Evolutionary conservation across 2,797 vertebrate genomes (phyloP), one percentile per base, ranked within the genome.

Genomic region (Ceyx erithaca): DNA sequence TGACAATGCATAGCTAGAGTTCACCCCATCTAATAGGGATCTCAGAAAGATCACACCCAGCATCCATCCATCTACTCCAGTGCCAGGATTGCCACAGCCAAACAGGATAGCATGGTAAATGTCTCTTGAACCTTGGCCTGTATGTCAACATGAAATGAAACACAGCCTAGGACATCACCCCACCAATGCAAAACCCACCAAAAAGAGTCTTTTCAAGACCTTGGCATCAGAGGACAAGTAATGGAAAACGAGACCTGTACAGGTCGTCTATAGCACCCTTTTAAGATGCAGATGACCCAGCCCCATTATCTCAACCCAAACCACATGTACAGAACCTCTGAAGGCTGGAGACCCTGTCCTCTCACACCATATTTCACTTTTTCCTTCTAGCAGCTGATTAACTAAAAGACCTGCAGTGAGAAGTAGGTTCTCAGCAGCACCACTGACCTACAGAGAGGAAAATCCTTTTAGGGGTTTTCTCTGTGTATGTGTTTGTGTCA

Each of bases 391-490:
- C 6, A 9, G 46, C 33, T 49, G 68, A 81, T 79, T 86, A 94
- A 63, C 61, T 30, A 57, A 1, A 37, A 85, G 26, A 81, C 33
- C 57, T 21, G 46, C 61, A 52, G 48, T 6, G 19, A 77, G 72
- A 45, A 85, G 40, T 31, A 14, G 49, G 57, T 22, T 94, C 67
- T 45, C 76, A 48, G 79, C 82, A 71, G 90, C 62, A 83, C 19
- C 2, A 1, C 69, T 90, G 79, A 52, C 82, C 70, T 67, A 41
- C 12, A 9, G 20, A 64, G 64, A 59, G 67, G 81, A 89, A 73
- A 77, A n/a, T 80, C 76, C 79, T 93, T 87, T 80, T 62, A 90
- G 54, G 91, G 94, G 6, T 45, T 66, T 82, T 90, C 67, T 92
- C 43, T 23, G n/a, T 3, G 5, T 17, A 10, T 25, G 19, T 92